A percentile compares a stretch with the other conserved stretches of the same genome.
Evolutionary conservation across 2,797 vertebrate genomes (phyloP).

Genomic region (Aulostomus chinensis): DNA sequence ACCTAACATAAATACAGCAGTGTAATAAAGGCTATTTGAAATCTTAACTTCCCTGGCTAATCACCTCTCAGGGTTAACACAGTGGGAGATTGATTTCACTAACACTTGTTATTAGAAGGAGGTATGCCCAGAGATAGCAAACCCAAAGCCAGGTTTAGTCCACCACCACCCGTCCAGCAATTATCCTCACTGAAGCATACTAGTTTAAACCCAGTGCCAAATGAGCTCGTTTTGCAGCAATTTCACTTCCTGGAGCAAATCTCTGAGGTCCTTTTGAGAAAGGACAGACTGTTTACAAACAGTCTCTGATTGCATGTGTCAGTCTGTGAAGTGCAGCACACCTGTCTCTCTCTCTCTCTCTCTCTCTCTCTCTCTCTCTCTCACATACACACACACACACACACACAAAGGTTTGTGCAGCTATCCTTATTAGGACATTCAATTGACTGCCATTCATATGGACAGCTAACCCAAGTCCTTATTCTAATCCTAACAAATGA

Average conservation of each 20-base stretch:
- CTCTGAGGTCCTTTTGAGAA: constrained; percentile 85
- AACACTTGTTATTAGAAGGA: constrained; percentile 82
- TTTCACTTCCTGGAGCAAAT: constrained; percentile 87
- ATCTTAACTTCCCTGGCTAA: constrained; percentile 79
- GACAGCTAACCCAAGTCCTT: no score
- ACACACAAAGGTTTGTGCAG: no score
- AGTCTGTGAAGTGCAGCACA: constrained; percentile 57
- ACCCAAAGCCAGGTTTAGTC: constrained; percentile 70
- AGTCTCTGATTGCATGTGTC: constrained; percentile 83
- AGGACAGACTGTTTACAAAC: constrained; percentile 91
- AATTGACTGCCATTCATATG: no score
- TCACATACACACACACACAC: constrained; percentile 2
- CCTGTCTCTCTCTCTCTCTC: constrained; percentile 70
- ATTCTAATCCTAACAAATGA: no score
- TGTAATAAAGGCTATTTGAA: constrained; percentile 79
- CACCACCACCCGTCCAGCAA: constrained; percentile 60
- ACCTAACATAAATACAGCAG: constrained; percentile 76
- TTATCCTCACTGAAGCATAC: constrained; percentile 86
- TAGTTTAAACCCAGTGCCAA: constrained; percentile 83
- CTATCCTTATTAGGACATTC: no score
- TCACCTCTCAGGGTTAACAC: constrained; percentile 83
- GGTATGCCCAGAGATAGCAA: constrained; percentile 81
- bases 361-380: background rate
- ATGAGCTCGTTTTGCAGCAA: constrained; percentile 88
- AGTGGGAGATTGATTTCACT: constrained; percentile 79